phyloP scores from a whole-genome alignment of 2,888 invertebrate species.

The Xylocampa areola region DNA sequence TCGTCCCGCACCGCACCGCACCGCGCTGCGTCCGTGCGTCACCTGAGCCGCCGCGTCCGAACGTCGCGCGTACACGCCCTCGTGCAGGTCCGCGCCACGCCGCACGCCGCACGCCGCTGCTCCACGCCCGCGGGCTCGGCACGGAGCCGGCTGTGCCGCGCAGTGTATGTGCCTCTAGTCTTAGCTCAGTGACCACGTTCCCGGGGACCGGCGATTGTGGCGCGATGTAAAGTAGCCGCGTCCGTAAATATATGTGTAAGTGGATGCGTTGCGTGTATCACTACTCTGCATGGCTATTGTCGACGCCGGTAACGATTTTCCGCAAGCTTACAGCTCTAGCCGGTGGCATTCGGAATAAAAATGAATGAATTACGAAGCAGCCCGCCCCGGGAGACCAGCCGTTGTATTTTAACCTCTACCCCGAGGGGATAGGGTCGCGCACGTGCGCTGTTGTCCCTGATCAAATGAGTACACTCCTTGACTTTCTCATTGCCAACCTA shows the following conservation, averaged over 20 bases:
- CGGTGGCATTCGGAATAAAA: constrained; percentile 76
- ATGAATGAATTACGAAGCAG: constrained; percentile 80
- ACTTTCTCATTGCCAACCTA: constrained; percentile 66
- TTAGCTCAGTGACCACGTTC: constrained; percentile 90
- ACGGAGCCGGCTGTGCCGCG: constrained; percentile 69
- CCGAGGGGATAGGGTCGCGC: constrained; percentile 76
- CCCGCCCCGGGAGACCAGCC: constrained; percentile 63
- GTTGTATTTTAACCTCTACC: constrained; percentile 82
- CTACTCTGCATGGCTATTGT: constrained; percentile 77
- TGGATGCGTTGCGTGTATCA: constrained; percentile 81
- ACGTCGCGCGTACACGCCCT: constrained; percentile 68
- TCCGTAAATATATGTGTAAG: constrained; percentile 88
- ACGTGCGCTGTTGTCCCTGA: constrained; percentile 80
- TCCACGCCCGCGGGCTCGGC: constrained; percentile 47
- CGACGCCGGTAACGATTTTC: constrained; percentile 78
- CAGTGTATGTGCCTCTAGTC: constrained; percentile 90
- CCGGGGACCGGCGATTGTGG: constrained; percentile 93
- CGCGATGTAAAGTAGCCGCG: constrained; percentile 87
- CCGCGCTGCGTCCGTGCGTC: constrained; percentile 70
- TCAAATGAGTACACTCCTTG: constrained; percentile 69
- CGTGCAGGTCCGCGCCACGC: constrained; percentile 53
- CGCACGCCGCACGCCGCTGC: constrained; percentile 35
- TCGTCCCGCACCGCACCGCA: constrained; percentile 76
- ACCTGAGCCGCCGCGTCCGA: constrained; percentile 67
- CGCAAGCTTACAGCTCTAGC: constrained; percentile 70